Evolutionary conservation across 2,113 vertebrate genomes (phyloP).

Genomic region (Typhlomys cinereus): DNA sequence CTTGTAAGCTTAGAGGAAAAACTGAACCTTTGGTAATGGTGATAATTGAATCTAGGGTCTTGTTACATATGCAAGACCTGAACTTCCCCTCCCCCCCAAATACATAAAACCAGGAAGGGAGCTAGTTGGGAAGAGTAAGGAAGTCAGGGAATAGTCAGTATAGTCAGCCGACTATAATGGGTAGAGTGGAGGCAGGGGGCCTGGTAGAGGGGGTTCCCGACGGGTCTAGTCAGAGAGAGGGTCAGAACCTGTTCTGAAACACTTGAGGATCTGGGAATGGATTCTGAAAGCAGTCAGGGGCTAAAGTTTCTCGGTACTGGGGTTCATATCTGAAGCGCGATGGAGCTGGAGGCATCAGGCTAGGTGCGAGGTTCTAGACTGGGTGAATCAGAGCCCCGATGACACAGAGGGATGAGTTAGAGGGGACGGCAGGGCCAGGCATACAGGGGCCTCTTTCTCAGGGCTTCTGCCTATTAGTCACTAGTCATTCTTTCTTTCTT

Average conservation of each 20-base stretch:
- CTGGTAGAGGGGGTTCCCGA: background rate
- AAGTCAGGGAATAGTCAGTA: background rate
- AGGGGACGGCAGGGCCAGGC: background rate
- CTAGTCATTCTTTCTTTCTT: background rate
- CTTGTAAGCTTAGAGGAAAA: background rate
- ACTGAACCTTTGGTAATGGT: background rate
- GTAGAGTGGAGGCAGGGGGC: background rate
- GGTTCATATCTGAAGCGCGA: background rate
- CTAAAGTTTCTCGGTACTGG: background rate
- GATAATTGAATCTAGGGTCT: background rate
- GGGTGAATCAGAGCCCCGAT: constrained; percentile 47
- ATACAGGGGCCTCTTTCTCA: background rate
- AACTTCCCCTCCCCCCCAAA: no score
- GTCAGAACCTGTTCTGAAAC: background rate
- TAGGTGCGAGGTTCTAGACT: background rate
- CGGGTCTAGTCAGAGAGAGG: background rate
- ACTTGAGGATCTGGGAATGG: background rate
- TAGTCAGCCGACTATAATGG: background rate
- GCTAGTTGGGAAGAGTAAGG: no score
- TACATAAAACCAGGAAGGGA: no score
- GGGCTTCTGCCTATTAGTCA: background rate
- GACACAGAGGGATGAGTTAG: background rate
- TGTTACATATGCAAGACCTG: background rate
- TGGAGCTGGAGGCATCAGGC: background rate
- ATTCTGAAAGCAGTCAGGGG: background rate